phyloP scores from a whole-genome alignment of 92 coral and sea anemone species.

The Isaurus tuberculatus region DNA sequence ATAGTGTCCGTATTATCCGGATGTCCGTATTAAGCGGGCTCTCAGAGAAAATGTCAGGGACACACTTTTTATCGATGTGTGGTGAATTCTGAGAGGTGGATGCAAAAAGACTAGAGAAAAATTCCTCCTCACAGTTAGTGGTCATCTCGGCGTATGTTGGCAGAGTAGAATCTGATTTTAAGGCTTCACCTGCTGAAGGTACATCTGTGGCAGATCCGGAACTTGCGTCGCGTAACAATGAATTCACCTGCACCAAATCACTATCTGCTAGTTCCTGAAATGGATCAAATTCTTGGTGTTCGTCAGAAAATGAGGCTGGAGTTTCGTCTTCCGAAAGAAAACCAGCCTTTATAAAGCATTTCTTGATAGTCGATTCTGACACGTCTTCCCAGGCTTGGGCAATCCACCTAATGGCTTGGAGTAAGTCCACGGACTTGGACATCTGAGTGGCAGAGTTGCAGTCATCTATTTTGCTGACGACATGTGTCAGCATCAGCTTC shows the following conservation, averaged over 20 bases:
- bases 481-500: conserved; percentile 39
- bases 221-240: conserved; percentile 49
- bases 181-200: conserved; percentile 46
- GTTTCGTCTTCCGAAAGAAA: conserved; percentile 46
- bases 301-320: conserved; percentile 37
- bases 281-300: conserved; percentile 52
- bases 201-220: conserved; percentile 29
- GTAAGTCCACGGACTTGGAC: conserved; percentile 42
- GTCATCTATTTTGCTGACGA: conserved; percentile 31
- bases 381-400: conserved; percentile 47
- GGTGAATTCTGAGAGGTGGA: conserved; percentile 23
- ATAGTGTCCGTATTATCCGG: too few species aligned
- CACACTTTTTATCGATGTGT: too few species aligned
- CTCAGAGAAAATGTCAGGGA: too few species aligned
- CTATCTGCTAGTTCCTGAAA: conserved; percentile 37
- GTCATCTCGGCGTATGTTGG: conserved; percentile 20
- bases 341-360: conserved; percentile 53
- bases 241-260: conserved; percentile 53
- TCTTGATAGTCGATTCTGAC: conserved; percentile 51
- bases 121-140: conserved; percentile 51
- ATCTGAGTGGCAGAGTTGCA: conserved; percentile 41
- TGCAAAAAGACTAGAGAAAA: conserved; percentile 34
- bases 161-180: conserved; percentile 39
- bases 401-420: conserved; percentile 39
- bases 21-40: too few species aligned